Evolutionary conservation across 1,140 invertebrate genomes (phyloP).

Genomic region (Cyrtorhinus lividipennis): DNA sequence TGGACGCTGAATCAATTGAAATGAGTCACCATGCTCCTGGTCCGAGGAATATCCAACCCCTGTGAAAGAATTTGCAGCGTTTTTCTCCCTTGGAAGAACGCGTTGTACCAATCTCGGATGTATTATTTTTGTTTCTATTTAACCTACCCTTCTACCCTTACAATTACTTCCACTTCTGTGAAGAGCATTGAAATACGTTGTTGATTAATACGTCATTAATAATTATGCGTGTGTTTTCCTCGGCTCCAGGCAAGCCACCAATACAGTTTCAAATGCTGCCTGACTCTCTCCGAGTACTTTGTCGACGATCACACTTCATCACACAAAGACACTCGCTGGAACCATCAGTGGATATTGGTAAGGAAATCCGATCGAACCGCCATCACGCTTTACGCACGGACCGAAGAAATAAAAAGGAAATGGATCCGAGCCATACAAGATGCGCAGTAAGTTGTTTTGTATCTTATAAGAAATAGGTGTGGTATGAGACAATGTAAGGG

Average conservation of each 20-base stretch:
- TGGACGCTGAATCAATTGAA: no score
- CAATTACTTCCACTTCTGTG: no score
- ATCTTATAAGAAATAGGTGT: no score
- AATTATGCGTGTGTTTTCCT: constrained; percentile 9
- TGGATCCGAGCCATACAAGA: constrained; percentile 87
- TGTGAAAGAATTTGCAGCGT: no score
- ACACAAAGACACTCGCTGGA: constrained; percentile 55
- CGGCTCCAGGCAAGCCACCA: constrained; percentile 45
- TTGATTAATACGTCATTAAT: no score
- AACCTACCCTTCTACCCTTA: no score
- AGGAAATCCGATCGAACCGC: constrained; percentile 65
- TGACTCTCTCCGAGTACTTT: constrained; percentile 70
- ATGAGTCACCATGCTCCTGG: no score
- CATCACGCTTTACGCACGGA: constrained; percentile 80
- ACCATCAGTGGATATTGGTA: constrained; percentile 68
- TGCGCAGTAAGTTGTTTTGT: constrained; percentile 58
- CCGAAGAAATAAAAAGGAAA: constrained; percentile 69
- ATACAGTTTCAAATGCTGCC: constrained; percentile 77
- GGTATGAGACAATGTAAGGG: neutral
- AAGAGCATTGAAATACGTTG: no score
- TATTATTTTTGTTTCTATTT: no score
- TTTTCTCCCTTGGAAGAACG: no score
- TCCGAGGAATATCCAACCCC: no score
- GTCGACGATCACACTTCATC: constrained; percentile 61
- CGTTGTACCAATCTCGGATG: no score